Conservation (phyloP, 1,140 invertebrate genomes). For the Musca domestica region DNA sequence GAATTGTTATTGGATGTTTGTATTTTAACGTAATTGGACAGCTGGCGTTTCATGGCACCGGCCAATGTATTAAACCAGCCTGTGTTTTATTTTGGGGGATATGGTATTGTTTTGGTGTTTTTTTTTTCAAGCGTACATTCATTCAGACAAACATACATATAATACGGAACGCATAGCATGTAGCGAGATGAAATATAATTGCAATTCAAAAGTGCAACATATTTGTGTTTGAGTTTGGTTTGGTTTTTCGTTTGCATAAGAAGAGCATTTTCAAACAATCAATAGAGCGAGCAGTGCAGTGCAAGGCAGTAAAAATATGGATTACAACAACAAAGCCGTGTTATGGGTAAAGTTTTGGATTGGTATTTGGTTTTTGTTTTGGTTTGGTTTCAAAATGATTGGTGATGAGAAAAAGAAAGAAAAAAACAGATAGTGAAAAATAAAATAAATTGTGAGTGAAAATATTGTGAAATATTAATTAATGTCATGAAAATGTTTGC, state of each 20-base stretch:
- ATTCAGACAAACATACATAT: too few relatives aligned
- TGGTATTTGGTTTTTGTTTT: slow-evolving; percentile 23
- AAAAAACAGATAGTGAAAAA: background rate
- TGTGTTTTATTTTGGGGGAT: slow-evolving; percentile 36
- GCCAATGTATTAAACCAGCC: slow-evolving; percentile 65
- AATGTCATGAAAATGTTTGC: background rate
- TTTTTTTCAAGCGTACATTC: too few relatives aligned
- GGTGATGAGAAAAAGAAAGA: background rate
- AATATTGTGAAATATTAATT: background rate
- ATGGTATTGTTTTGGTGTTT: too few relatives aligned
- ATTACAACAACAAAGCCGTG: slow-evolving; percentile 23
- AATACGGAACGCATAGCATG: too few relatives aligned
- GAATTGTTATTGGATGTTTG: slow-evolving; percentile 56
- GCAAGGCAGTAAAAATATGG: background rate
- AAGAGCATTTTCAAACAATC: background rate
- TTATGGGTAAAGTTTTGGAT: background rate
- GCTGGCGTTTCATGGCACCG: slow-evolving; percentile 65
- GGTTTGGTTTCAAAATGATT: background rate
- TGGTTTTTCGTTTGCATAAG: too few relatives aligned
- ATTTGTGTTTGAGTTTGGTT: too few relatives aligned
- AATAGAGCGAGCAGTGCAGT: slow-evolving; percentile 1
- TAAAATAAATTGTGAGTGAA: background rate
- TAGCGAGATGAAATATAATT: too few relatives aligned
- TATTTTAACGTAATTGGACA: slow-evolving; percentile 76
- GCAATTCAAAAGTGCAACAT: too few relatives aligned